These are phyloP conservation scores for Apoda limacodes DNA, from an alignment of 2,888 invertebrate species.

Conservation along the genomic window DNA sequence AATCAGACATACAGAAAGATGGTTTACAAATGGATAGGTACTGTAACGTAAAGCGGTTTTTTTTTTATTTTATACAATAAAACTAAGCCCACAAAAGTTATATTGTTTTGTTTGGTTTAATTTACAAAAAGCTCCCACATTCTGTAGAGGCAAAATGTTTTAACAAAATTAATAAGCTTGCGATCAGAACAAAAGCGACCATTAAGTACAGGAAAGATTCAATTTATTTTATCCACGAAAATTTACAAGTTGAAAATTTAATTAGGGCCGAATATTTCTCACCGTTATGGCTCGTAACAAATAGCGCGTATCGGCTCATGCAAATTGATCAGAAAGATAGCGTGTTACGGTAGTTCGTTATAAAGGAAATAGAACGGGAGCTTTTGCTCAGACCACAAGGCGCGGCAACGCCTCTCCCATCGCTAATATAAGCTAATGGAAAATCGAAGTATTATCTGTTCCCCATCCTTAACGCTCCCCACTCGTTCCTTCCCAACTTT, in stretches of 20 bases:
- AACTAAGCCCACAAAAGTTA: too few relatives aligned
- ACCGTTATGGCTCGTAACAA: constrained; percentile 54
- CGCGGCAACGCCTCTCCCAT: constrained; percentile 50
- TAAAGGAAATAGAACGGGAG: constrained; percentile 57
- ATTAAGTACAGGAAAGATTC: constrained; percentile 44
- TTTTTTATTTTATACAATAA: too few relatives aligned
- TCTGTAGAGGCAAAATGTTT: too few relatives aligned
- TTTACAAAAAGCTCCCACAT: too few relatives aligned
- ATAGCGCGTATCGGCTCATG: constrained; percentile 47
- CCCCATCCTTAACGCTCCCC: constrained; percentile 29
- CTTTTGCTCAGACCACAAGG: constrained; percentile 42
- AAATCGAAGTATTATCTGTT: constrained; percentile 65
- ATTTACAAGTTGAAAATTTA: constrained; percentile 55
- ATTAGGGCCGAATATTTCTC: constrained; percentile 52
- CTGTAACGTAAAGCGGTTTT: too few relatives aligned
- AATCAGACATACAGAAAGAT: too few relatives aligned
- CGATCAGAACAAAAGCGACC: constrained; percentile 28
- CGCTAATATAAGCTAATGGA: constrained; percentile 65
- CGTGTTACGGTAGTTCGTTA: constrained; percentile 58
- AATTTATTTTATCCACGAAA: constrained; percentile 54
- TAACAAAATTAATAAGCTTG: constrained; percentile 42
- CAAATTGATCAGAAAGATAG: constrained; percentile 66
- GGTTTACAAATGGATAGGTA: too few relatives aligned
- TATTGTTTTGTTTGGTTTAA: too few relatives aligned
- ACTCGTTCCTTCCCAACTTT: constrained; percentile 48